Base-by-base conservation (phyloP, 2,797 vertebrate genomes). In the Melanogrammus aeglefinus region DNA sequence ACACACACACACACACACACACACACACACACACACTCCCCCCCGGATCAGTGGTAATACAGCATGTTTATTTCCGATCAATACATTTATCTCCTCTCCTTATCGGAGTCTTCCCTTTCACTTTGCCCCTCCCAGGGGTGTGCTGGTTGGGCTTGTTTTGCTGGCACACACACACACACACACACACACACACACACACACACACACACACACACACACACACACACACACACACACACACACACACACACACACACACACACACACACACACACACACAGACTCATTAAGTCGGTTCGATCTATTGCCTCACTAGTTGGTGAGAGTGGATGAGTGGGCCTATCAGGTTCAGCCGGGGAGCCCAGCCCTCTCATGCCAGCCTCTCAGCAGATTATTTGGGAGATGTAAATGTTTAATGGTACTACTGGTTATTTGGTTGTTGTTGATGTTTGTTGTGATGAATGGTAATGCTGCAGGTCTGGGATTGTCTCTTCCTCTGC, bases 21-120 rank as follows among this genome's bases (percentile, higher is more conserved):
- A 73, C 84, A 72, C 76, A 78, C 80, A 77, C 81, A 69, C 66
- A 73, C 85, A 72, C 75, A 79, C 80, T 78, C 81, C 76, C 79
- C 88, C 87, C 90, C 81, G 7, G 78, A 79, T 86, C 80, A 81
- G 74, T 85, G 86, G 88, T 90, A 92, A 90, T 94, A 91, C 85
- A 90, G 85, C 85, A 83, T 73, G 87, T 90, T 91, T 88, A 92
- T 92, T 89, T 86, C 78, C 86, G 86, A 93, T 94, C 92, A 92
- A 95, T 94, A 94, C 84, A 90, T 93, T 92, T 92, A 89, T 91
- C 86, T 90, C 86, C 82, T 83, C 86, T 79, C 79, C 86, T 89
- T 90, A 77, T 80, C 72, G 81, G 73, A 77, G 84, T 80, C 80
- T 87, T 75, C 76, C 83, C 81, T 36, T 72, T 82, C 31, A 38